phyloP scores from a whole-genome alignment of 1,140 invertebrate genomes.

The Megalonaias nervosa region DNA sequence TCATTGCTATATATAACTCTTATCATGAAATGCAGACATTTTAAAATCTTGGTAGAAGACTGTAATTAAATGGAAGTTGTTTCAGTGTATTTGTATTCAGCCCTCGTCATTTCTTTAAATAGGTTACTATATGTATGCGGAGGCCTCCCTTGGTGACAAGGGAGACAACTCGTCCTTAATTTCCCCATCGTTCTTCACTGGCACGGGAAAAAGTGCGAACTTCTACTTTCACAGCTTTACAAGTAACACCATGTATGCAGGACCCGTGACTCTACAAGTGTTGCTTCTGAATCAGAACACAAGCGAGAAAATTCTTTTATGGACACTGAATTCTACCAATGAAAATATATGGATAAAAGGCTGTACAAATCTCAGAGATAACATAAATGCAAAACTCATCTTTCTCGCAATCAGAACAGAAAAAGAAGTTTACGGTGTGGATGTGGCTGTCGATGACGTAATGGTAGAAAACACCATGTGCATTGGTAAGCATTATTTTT shows the following conservation, averaged over 20 bases:
- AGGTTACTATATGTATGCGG: slow-evolving; percentile 57
- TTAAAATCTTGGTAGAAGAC: neutral
- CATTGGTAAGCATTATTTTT: slow-evolving; percentile 1
- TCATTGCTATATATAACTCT: neutral
- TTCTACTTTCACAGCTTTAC: slow-evolving; percentile 56
- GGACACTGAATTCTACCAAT: slow-evolving; percentile 18
- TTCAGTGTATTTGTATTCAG: neutral
- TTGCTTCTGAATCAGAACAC: neutral
- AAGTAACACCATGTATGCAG: neutral
- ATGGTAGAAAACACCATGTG: slow-evolving; percentile 12
- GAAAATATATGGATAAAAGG: slow-evolving; percentile 37
- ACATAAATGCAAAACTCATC: slow-evolving; percentile 30
- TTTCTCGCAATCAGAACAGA: slow-evolving; percentile 38
- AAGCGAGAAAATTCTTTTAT: neutral
- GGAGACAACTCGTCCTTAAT: slow-evolving; percentile 37
- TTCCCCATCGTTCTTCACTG: slow-evolving; percentile 41
- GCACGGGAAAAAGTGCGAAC: slow-evolving; percentile 26
- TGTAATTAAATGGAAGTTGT: neutral
- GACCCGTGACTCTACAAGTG: slow-evolving; percentile 34
- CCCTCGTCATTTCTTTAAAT: slow-evolving; percentile 3
- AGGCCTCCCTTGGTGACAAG: slow-evolving; percentile 44
- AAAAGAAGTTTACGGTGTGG: slow-evolving; percentile 38
- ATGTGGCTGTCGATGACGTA: slow-evolving; percentile 57
- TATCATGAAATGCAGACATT: neutral
- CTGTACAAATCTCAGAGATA: slow-evolving; percentile 45